Evolutionary conservation across 2,113 vertebrate species (phyloP).

Genomic region (Brachypodius melanocephalos): DNA sequence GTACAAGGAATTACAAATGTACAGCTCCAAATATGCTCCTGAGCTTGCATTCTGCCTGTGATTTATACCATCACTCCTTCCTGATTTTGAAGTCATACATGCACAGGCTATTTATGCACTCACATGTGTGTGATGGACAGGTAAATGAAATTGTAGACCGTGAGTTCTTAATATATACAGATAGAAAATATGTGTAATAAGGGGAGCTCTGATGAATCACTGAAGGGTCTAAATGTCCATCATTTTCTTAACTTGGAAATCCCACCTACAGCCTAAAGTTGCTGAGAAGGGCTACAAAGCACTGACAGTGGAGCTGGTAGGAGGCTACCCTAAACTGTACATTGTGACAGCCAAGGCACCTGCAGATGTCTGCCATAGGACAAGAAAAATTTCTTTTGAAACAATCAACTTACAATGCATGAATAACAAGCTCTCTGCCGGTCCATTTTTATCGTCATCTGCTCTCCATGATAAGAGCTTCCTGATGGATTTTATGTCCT

Average conservation of each 20-base stretch:
- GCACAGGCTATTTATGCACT: background rate
- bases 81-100: background rate
- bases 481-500: background rate
- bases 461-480: background rate
- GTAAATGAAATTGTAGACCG: background rate
- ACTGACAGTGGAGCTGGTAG: background rate
- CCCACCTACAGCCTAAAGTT: background rate
- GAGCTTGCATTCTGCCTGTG: background rate
- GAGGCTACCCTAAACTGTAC: background rate
- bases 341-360: background rate
- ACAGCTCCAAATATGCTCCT: background rate
- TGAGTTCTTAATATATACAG: background rate
- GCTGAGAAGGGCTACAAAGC: background rate
- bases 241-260: background rate
- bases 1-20: background rate
- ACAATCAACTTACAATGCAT: background rate
- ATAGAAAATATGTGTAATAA: background rate
- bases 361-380: background rate
- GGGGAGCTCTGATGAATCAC: background rate
- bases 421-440: background rate
- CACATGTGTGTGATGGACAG: accelerated
- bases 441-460: background rate
- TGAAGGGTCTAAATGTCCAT: background rate
- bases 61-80: background rate
- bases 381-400: background rate